Evolutionary conservation across 2,797 vertebrate genomes (phyloP).

Genomic region (Microctenopoma stevenorrisi): DNA sequence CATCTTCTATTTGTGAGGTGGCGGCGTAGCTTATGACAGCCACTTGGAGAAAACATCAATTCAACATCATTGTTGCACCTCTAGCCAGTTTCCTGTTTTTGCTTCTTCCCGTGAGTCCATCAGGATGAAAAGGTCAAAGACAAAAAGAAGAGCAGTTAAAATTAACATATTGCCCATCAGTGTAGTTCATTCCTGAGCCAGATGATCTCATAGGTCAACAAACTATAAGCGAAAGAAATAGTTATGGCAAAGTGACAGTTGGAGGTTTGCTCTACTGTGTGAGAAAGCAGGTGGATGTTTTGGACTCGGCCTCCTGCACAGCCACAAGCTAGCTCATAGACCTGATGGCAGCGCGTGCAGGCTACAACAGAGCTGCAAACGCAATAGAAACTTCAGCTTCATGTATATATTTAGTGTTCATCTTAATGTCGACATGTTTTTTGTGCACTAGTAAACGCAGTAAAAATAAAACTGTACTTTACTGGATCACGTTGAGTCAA

Average conservation of each 20-base stretch:
- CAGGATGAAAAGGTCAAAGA: conserved; percentile 53
- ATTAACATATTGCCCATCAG: conserved; percentile 14
- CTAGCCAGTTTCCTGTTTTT: conserved; percentile 13
- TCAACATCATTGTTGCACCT: conserved; percentile 9
- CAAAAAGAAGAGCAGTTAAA: conserved; percentile 21
- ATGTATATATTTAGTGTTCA: background rate
- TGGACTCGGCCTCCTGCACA: too few relatives aligned
- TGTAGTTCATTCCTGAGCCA: conserved; percentile 1
- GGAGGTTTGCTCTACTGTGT: too few relatives aligned
- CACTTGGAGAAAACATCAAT: conserved; percentile 58
- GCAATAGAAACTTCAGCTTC: background rate
- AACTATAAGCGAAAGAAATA: too few relatives aligned
- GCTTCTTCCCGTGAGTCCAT: conserved; percentile 28
- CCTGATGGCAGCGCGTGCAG: too few relatives aligned
- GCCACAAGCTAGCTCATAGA: too few relatives aligned
- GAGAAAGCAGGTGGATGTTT: too few relatives aligned
- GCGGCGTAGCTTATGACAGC: conserved; percentile 57
- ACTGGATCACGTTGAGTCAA: background rate
- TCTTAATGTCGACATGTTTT: background rate
- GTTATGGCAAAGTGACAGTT: too few relatives aligned
- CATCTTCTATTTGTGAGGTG: conserved; percentile 63
- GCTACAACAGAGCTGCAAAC: too few relatives aligned
- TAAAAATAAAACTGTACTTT: background rate
- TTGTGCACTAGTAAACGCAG: background rate
- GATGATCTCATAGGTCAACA: too few relatives aligned